These are phyloP conservation scores for Calycopis cecrops DNA, from an alignment of 1,140 invertebrate species.

Conservation along the genomic window DNA sequence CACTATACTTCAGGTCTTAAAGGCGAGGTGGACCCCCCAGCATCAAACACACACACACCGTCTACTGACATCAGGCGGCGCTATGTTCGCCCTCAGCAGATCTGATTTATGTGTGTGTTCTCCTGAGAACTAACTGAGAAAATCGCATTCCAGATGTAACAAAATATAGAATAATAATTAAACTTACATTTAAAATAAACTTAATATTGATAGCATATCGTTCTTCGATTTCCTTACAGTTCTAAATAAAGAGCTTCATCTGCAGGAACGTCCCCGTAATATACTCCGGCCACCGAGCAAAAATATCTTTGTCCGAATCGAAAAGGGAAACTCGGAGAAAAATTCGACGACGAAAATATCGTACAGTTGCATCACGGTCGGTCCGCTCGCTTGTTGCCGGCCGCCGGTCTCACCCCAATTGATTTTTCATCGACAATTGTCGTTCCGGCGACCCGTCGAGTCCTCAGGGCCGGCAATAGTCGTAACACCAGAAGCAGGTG, in stretches of 20 bases:
- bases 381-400: neutral
- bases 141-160: too few relatives aligned
- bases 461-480: conserved; percentile 55
- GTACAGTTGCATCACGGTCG: neutral
- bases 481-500: conserved; percentile 67
- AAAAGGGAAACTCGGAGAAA: neutral
- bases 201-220: too few relatives aligned
- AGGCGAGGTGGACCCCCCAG: too few relatives aligned
- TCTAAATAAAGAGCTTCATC: neutral
- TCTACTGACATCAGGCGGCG: too few relatives aligned
- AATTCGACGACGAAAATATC: neutral
- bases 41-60: too few relatives aligned
- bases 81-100: too few relatives aligned
- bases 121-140: too few relatives aligned
- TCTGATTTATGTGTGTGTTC: too few relatives aligned
- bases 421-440: conserved; percentile 59
- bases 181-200: too few relatives aligned
- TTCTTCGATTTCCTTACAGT: too few relatives aligned
- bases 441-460: conserved; percentile 44
- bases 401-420: conserved; percentile 41
- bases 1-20: too few relatives aligned
- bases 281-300: neutral
- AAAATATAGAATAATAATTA: too few relatives aligned
- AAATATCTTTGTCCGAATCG: neutral
- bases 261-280: neutral